phyloP scores from a whole-genome alignment of 1,140 invertebrate genomes.

The Lerema accius region DNA sequence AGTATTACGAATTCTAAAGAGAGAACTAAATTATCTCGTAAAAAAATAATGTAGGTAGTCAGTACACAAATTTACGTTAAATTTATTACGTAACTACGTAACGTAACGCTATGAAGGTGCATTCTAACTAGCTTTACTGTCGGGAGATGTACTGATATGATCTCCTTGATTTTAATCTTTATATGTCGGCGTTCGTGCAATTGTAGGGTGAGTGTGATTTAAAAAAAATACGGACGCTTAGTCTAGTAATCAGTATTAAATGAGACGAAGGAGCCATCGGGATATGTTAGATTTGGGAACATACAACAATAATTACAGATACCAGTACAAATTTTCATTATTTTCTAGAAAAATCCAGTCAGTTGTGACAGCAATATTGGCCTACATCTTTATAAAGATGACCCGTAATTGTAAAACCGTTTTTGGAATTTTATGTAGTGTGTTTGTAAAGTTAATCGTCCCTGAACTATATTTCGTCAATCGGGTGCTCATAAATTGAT shows the following conservation, averaged over 20 bases:
- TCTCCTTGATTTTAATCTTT: no score
- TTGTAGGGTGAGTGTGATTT: neutral
- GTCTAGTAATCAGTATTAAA: neutral
- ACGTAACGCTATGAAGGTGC: conserved; percentile 6
- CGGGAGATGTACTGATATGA: neutral
- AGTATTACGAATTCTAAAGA: conserved; percentile 34
- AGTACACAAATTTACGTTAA: no score
- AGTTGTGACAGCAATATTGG: neutral
- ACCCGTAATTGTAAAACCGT: neutral
- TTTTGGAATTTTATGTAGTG: neutral
- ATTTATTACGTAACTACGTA: conserved; percentile 15
- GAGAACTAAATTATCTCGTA: conserved; percentile 34
- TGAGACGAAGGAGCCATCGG: neutral
- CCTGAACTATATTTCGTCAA: no score
- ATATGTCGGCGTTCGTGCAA: neutral
- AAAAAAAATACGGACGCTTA: neutral
- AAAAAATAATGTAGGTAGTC: conserved; percentile 22
- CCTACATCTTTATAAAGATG: neutral
- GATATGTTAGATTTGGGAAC: neutral
- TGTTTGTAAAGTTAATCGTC: neutral
- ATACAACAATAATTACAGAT: neutral
- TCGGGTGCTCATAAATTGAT: no score
- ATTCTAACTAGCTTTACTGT: neutral
- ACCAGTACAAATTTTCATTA: neutral
- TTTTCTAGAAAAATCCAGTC: neutral